These are phyloP conservation scores for Marronus borbonicus DNA, from an alignment of 2,888 invertebrate species.

Conservation along the genomic window DNA sequence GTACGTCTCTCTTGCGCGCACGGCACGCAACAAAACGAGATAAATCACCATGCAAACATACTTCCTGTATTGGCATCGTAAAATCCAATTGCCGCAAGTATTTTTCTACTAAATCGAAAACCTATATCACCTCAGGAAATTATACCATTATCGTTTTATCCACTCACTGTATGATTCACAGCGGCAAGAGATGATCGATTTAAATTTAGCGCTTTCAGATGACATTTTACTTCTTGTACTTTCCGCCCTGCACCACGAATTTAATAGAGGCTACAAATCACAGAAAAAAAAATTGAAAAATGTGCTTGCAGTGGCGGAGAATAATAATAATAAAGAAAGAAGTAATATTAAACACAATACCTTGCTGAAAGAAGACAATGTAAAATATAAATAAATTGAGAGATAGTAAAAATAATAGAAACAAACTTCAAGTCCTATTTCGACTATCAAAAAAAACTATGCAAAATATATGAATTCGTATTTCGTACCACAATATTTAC, in stretches of 20 bases:
- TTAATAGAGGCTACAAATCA: not conserved
- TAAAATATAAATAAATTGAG: no score
- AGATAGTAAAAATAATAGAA: no score
- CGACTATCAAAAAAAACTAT: no score
- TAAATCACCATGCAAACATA: not conserved
- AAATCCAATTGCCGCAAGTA: not conserved
- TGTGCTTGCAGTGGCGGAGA: not conserved
- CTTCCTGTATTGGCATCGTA: not conserved
- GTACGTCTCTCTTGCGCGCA: no score
- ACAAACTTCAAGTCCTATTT: no score
- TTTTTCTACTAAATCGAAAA: not conserved
- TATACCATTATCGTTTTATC: not conserved
- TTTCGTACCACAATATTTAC: no score
- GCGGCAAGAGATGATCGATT: not conserved
- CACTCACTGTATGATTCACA: not conserved
- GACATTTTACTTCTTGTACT: not conserved
- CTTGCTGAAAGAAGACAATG: no score
- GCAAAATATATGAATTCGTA: no score
- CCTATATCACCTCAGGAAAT: conserved; percentile 4
- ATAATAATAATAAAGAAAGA: no score
- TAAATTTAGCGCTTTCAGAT: not conserved
- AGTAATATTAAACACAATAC: no score
- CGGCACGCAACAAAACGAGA: no score
- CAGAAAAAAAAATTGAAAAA: not conserved
- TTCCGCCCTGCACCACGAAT: not conserved